Evolutionary conservation across 2,888 invertebrate species (phyloP), one percentile per base, ranked within the genome.

Genomic region (Synanthedon myopaeformis): DNA sequence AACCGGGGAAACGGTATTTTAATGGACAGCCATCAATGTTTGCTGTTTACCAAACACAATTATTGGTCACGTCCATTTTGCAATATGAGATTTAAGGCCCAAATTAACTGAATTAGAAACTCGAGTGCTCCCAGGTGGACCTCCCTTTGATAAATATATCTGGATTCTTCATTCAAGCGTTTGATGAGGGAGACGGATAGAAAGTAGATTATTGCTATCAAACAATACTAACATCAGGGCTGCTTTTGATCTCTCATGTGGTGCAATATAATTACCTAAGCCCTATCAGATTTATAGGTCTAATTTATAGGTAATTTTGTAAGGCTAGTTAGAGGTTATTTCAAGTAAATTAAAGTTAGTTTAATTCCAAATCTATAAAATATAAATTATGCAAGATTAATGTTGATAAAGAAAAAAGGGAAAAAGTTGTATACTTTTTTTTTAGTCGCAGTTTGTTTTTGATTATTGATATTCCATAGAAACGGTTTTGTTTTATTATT

Each of bases 61-160:
- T 86, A 86, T 79, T 81, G 72, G 66, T 70, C 65, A 64, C 77
- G 79, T 79, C 81, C 83, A 83, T 82, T 82, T 74, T 71, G 79
- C 77, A 82, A 82, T 84, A 86, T 84, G 82, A 85, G 86, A 85
- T 86, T 85, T 84, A 77, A 78, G 70, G 76, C 74, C 74, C 74
- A 76, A 85, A 84, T 87, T 87, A 82, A 86, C 73, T 85, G 80
- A 87, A 85, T 85, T 85, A 83, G 78, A 74, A 78, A 73, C 67
- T 64, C 56, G 69, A 72, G 72, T 66, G 61, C 61, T 59, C 58
- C 56, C 65, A 66, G 64, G 65, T 70, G 67, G 69, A 67, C 64
- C 67, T 65, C 68, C 65, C 62, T 70, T 57, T 55, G 13, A 14
- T 45, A 45, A 45, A 45, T 45, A 45, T 14, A 45, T 14, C n/a